Conservation (phyloP, 2,113 vertebrate species). For the Passer domesticus region DNA sequence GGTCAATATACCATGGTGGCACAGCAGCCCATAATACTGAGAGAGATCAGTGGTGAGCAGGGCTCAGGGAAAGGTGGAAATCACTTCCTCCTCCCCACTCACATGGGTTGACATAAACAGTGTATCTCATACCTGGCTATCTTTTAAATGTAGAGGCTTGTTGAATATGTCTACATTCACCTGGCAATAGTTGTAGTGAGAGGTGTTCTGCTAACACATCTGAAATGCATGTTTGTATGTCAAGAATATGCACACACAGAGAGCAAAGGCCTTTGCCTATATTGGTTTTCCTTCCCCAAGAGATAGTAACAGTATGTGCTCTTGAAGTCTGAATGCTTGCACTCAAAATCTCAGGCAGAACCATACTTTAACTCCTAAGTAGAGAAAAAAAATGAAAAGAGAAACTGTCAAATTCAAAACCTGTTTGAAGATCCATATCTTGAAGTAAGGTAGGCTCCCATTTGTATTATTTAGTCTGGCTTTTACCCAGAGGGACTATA, state of each 20-base stretch:
- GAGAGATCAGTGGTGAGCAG: not conserved
- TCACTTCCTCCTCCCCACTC: not conserved
- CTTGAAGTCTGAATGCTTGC: not conserved
- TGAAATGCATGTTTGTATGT: not conserved
- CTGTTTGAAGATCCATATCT: not conserved
- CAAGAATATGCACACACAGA: not conserved
- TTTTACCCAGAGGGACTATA: not conserved
- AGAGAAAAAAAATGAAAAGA: not conserved
- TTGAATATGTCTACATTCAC: not conserved
- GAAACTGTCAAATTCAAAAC: not conserved
- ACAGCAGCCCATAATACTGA: not conserved
- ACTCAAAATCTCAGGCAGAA: not conserved
- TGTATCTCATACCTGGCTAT: not conserved
- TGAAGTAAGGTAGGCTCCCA: not conserved
- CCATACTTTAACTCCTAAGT: not conserved
- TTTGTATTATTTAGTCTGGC: not conserved
- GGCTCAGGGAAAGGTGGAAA: not conserved
- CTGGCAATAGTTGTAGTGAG: not conserved
- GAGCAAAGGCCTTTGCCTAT: not conserved
- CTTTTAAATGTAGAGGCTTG: not conserved
- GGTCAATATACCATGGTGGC: accelerated
- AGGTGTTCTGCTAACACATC: not conserved
- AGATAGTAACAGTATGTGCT: not conserved
- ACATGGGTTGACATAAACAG: not conserved
- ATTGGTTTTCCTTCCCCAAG: not conserved